Conservation (phyloP, 2,113 vertebrate genomes). For the Stegastes partitus region DNA sequence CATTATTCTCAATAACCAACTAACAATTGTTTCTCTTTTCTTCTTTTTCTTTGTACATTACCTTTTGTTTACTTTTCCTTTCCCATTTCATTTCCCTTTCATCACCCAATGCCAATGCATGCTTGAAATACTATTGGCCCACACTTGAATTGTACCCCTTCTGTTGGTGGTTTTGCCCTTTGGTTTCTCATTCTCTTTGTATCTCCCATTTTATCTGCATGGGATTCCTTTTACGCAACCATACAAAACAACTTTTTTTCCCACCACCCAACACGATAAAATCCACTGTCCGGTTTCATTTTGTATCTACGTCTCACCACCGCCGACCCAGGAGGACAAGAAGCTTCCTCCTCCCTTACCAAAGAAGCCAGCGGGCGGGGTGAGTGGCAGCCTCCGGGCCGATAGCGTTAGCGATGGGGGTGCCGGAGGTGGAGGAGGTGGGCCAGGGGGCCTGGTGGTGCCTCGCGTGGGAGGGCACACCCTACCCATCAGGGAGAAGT, state of each 20-base stretch:
- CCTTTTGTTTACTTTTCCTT: conserved; percentile 37
- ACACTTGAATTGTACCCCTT: conserved; percentile 6
- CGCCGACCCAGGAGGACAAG: conserved; percentile 82
- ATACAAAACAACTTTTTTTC: conserved; percentile 23
- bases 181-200: conserved; percentile 32
- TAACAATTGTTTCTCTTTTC: conserved; percentile 72
- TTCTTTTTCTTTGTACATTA: conserved; percentile 62
- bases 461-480: conserved; percentile 77
- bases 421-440: conserved; percentile 58
- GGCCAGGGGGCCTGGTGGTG: conserved; percentile 78
- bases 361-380: conserved; percentile 86
- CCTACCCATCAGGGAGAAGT: conserved; percentile 84
- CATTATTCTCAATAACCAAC: conserved; percentile 56
- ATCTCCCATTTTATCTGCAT: conserved; percentile 36
- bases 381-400: conserved; percentile 82
- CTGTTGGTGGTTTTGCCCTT: conserved; percentile 10
- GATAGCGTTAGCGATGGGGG: conserved; percentile 76
- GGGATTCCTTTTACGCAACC: conserved; percentile 32
- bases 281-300: conserved; percentile 49
- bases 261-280: conserved; percentile 13
- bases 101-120: conserved; percentile 47
- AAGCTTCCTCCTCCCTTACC: conserved; percentile 88
- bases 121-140: conserved; percentile 33
- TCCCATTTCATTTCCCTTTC: conserved; percentile 57
- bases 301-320: conserved; percentile 35